A percentile compares a stretch with the other conserved stretches of the same genome.
phyloP scores from a whole-genome alignment of 1,140 invertebrate genomes.

The Daktulosphaira vitifoliae region DNA sequence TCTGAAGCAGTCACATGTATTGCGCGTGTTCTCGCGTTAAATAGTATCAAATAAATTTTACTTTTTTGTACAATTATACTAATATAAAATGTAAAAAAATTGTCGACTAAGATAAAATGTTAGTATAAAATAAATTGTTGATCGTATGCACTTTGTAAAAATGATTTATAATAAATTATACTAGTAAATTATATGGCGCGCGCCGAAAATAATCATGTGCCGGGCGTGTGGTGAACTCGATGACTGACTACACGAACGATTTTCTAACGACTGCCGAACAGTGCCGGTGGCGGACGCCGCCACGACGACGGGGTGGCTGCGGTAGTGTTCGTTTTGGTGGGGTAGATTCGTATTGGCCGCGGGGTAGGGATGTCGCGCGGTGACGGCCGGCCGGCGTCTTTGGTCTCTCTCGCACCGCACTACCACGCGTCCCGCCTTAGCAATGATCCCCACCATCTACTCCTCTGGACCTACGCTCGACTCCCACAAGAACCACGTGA shows the following conservation, averaged over 20 bases:
- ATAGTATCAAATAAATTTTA: too few species aligned
- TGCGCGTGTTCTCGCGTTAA: too few species aligned
- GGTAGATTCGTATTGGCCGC: not conserved
- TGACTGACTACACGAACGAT: slow-evolving; percentile 24
- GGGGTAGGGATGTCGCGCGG: slow-evolving; percentile 23
- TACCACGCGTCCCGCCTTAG: not conserved
- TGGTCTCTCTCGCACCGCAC: not conserved
- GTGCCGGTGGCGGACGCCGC: not conserved
- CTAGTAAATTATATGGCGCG: not conserved
- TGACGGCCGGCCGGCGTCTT: slow-evolving; percentile 30
- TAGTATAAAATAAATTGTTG: too few species aligned
- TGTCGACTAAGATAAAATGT: too few species aligned
- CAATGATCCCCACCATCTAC: not conserved
- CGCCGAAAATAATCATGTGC: not conserved
- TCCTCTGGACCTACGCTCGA: not conserved
- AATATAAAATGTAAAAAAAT: too few species aligned
- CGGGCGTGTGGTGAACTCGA: slow-evolving; percentile 28
- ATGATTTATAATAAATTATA: too few species aligned
- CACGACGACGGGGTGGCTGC: too few species aligned
- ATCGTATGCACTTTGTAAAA: too few species aligned
- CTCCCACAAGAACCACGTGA: too few species aligned
- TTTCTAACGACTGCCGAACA: slow-evolving; percentile 26
- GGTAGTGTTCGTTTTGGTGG: too few species aligned
- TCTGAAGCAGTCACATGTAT: not conserved
- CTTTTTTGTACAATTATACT: too few species aligned